Evolutionary conservation across 2,113 vertebrate genomes (phyloP), one percentile per base, ranked within the genome.

Genomic region (Leucoraja erinaceus): DNA sequence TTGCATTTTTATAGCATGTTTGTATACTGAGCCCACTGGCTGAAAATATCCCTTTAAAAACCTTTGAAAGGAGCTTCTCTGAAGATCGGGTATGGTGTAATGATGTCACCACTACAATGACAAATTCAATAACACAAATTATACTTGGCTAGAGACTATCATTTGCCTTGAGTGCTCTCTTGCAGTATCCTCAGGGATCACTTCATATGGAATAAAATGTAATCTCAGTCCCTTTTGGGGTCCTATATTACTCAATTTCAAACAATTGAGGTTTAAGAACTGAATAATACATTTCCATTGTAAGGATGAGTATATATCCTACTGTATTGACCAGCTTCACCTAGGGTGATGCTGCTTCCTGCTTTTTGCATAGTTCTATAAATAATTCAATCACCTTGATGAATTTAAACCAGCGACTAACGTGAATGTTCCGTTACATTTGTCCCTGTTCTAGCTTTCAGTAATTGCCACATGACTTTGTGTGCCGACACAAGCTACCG

Each of bases 91-190:
- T 68, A 68, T 28, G 28, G 59, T 66, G 83, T 31, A 59, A n/a
- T 88, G 59, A 88, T 31, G 59, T 88, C 83, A 86, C 14, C 83
- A 28, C 31, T 63, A 31, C 28, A 88, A 88, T 63, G 59, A 88
- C 83, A 88, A 63, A 88, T 88, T 88, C 83, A 88, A 66, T 88
- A 66, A 66, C 59, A 66, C 28, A 88, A 88, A 88, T 63, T 63
- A 28, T 28, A 63, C 14, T 88, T 88, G 83, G 63, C 83, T 31
- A 61, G 59, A 66, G 28, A 16, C 16, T 84, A 28, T 59, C 20
- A 59, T 84, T 88, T 88, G 59, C 83, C n/a, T 63, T 88, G 83
- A 88, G 83, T 88, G 12, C n/a, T 63, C 59, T n/a, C 59, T 88
- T 12, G 28, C 59, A 63, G 11, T 31, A 31, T 66, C 83, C 83